Conservation (phyloP, 2,797 vertebrate genomes). For the Argya squamiceps region DNA sequence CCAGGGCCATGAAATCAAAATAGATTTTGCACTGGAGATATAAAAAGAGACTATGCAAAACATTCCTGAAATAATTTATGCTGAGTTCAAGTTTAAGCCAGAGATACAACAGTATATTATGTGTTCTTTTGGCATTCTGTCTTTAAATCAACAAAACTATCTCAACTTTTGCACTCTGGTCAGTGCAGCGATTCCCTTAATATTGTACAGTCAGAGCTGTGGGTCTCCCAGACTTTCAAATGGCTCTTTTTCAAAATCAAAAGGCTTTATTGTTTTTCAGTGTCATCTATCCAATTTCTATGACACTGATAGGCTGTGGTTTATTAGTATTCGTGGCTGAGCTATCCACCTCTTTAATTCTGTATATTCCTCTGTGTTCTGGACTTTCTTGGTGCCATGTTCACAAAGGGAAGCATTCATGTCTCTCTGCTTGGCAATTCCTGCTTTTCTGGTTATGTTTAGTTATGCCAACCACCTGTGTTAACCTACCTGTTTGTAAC, state of each 20-base stretch:
- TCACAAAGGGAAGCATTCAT: background rate
- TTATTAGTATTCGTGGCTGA: background rate
- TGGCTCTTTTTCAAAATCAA: background rate
- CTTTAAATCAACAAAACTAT: constrained; percentile 46
- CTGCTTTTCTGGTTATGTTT: background rate
- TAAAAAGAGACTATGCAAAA: constrained; percentile 57
- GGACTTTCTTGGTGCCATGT: background rate
- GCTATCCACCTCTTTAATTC: background rate
- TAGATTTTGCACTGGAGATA: constrained; percentile 53
- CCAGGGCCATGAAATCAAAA: constrained; percentile 50
- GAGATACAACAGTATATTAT: constrained; percentile 49
- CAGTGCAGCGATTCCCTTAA: background rate
- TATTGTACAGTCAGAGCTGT: background rate
- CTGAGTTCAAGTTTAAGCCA: constrained; percentile 64
- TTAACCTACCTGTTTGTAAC: background rate
- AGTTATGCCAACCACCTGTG: background rate
- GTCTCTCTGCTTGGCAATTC: background rate
- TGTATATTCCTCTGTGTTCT: background rate
- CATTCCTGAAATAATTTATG: constrained; percentile 70
- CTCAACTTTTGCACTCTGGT: constrained; percentile 13
- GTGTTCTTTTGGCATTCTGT: constrained; percentile 43
- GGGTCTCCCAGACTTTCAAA: background rate
- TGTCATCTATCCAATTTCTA: background rate
- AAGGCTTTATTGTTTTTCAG: background rate
- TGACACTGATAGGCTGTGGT: background rate